Evolutionary conservation across 1,140 invertebrate genomes (phyloP), one percentile per base, ranked within the genome.

Genomic region (Pogonognathellus flavescens): DNA sequence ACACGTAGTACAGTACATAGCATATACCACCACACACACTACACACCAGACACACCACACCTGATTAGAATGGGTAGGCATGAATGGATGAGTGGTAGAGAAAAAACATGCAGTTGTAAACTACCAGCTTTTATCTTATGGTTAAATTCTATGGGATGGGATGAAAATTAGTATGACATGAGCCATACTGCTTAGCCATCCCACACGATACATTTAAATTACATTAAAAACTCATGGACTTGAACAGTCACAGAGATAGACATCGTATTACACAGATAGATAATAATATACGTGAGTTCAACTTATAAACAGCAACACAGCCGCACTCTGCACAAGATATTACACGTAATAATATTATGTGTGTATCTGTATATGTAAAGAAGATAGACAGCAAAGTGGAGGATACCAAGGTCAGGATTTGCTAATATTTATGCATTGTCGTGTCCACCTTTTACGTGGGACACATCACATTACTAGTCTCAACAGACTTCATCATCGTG

Each of bases 11-110:
- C 41, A 41, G n/a, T 31, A 76, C 31, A 76, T n/a, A 62, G 8
- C 31, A 41, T 41, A 41, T 41, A 41, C 2, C 31, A 41, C 11
- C 53, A 57, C 53, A 57, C 53, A 57, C 53, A 57, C 11, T 10
- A 57, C 2, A 57, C 10, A 57, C 10, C n/a, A 41, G 31, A 41
- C 53, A 62, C n/a, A 49, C 70, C 41, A 76, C 70, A 76, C 70
- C 70, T 76, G 70, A 76, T 76, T 76, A 76, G 70, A 76, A 76
- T 76, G 70, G 70, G 70, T 76, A 76, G 70, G 41, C 70, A 76
- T 76, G 70, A 76, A 76, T 76, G 70, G 70, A 76, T 76, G 70
- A 18, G 70, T 76, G 41, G 70, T 49, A 76, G 70, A n/a, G 70
- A 18, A 41, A 76, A n/a, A 6, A 59, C 55, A 13, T 59, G 60